Evolutionary conservation across 2,888 invertebrate genomes (phyloP).

Genomic region (Lagria hirta): DNA sequence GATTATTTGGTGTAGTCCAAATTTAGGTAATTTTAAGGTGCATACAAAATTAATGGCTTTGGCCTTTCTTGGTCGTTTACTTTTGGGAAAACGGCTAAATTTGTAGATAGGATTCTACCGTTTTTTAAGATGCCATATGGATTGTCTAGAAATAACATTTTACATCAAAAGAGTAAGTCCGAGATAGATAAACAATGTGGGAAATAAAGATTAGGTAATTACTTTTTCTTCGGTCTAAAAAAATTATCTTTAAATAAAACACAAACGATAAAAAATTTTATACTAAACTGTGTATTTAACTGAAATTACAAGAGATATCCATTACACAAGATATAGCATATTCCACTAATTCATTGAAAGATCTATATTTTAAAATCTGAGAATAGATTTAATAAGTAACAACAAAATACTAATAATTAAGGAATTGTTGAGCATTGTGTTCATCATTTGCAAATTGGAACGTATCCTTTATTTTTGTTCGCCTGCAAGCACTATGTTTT

Average conservation of each 20-base stretch:
- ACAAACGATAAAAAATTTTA: conserved; percentile 16
- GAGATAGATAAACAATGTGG: not conserved
- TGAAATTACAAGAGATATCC: conserved; percentile 34
- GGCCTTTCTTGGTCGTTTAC: no score
- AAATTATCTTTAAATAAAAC: no score
- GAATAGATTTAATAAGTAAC: conserved; percentile 36
- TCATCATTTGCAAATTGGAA: no score
- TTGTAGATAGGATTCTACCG: no score
- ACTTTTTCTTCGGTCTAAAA: conserved; percentile 1
- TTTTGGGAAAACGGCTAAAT: no score
- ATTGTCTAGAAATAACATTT: not conserved
- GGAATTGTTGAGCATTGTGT: conserved; percentile 33
- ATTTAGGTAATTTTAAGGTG: no score
- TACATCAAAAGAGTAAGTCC: no score
- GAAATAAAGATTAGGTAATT: conserved; percentile 1
- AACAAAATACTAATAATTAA: conserved; percentile 36
- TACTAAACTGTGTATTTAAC: conserved; percentile 37
- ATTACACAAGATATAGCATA: conserved; percentile 27
- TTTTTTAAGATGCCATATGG: no score
- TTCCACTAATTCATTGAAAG: conserved; percentile 25
- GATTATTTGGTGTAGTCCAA: no score
- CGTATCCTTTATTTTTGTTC: no score
- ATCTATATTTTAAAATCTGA: conserved; percentile 35
- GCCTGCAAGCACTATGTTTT: no score
- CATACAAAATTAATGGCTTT: no score